These are phyloP conservation scores for Pammene fasciana DNA, from an alignment of 2,888 invertebrate genomes.

Conservation along the genomic window DNA sequence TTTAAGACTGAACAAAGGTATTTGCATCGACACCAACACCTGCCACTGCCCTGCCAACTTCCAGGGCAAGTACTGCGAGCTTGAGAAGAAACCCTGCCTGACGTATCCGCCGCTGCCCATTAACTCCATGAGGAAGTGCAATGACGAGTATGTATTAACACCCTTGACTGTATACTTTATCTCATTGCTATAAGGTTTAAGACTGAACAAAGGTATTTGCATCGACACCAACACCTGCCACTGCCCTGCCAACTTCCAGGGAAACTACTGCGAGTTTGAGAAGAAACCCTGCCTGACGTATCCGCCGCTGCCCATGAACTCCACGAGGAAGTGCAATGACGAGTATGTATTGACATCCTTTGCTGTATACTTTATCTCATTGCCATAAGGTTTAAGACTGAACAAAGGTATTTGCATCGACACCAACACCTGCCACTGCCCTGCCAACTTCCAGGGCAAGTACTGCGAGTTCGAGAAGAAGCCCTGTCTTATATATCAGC, in stretches of 20 bases:
- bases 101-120: constrained; percentile 85
- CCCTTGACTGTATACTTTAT: not conserved
- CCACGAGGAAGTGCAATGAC: constrained; percentile 83
- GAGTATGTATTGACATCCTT: constrained; percentile 82
- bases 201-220: constrained; percentile 90
- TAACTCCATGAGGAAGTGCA: constrained; percentile 86
- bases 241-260: constrained; percentile 88
- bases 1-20: constrained; percentile 85
- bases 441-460: constrained; percentile 87
- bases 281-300: constrained; percentile 87
- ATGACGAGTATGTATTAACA: constrained; percentile 83
- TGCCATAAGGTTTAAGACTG: constrained; percentile 17
- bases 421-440: constrained; percentile 90
- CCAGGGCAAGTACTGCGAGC: constrained; percentile 89
- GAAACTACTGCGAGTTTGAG: constrained; percentile 89
- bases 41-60: constrained; percentile 90
- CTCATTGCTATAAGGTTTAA: not conserved
- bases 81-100: constrained; percentile 88
- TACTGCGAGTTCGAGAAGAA: constrained; percentile 89
- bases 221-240: constrained; percentile 88
- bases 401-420: constrained; percentile 91
- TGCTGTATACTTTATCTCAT: not conserved
- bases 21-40: constrained; percentile 88
- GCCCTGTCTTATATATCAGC: constrained; percentile 87
- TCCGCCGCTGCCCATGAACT: constrained; percentile 86